Evolutionary conservation across 2,888 invertebrate species (phyloP).

Genomic region (Dryadula phaetusa): DNA sequence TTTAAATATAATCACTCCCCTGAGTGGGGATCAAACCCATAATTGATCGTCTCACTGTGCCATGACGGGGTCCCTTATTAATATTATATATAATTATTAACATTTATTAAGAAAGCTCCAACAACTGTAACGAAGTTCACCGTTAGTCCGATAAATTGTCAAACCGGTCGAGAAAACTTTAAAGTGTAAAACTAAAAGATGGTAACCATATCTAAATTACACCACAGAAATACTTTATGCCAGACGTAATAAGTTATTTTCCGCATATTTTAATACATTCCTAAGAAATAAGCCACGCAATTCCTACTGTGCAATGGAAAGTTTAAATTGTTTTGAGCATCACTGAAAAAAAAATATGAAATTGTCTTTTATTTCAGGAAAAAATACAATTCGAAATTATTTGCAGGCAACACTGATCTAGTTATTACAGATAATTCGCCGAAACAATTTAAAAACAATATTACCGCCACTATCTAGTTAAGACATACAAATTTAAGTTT

Average conservation of each 20-base stretch:
- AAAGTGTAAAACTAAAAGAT: constrained; percentile 6
- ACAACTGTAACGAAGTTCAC: not conserved
- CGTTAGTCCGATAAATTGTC: not conserved
- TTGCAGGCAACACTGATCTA: not conserved
- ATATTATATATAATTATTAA: not conserved
- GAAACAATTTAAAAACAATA: constrained; percentile 34
- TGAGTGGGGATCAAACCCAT: too few species aligned
- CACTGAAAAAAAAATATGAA: constrained; percentile 8
- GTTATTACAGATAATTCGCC: constrained; percentile 18
- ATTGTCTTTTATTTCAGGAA: not conserved
- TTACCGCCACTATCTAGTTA: constrained; percentile 26
- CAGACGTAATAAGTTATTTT: constrained; percentile 17
- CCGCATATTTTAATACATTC: constrained; percentile 21
- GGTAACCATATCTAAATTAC: constrained; percentile 14
- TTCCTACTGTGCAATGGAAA: constrained; percentile 22
- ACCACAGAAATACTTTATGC: constrained; percentile 14
- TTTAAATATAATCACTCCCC: too few species aligned
- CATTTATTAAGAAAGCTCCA: not conserved
- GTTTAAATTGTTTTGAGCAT: not conserved
- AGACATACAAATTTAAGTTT: constrained; percentile 30
- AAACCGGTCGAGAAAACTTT: not conserved
- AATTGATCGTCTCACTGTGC: too few species aligned
- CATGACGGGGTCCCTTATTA: too few species aligned
- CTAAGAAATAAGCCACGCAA: constrained; percentile 15
- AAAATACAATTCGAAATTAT: constrained; percentile 9